Evolutionary conservation across 2,113 vertebrate species (phyloP).

Genomic region (Cathartes aura): DNA sequence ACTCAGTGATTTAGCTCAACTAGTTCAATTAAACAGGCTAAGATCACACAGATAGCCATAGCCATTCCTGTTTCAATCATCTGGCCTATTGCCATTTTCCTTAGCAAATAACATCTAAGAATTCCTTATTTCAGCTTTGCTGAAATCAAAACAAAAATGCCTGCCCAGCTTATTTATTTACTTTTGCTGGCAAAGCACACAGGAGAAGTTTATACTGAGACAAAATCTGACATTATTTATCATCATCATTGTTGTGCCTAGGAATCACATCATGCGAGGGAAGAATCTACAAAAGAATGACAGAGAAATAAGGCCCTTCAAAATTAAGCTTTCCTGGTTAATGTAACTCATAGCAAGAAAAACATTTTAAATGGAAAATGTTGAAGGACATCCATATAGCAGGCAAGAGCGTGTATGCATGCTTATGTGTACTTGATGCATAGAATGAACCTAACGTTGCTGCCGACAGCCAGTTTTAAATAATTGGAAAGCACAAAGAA

Average conservation of each 20-base stretch:
- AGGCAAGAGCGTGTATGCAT: background rate
- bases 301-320: background rate
- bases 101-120: background rate
- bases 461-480: background rate
- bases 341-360: background rate
- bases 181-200: background rate
- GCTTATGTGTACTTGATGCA: background rate
- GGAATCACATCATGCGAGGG: background rate
- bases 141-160: background rate
- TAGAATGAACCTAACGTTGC: rapidly evolving
- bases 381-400: background rate
- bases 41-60: background rate
- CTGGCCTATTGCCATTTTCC: background rate
- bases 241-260: background rate
- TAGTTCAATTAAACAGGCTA: background rate
- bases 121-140: background rate
- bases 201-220: background rate
- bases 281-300: background rate
- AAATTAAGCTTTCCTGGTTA: background rate
- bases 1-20: background rate
- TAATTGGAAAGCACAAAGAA: background rate
- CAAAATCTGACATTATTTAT: background rate
- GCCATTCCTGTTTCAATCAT: background rate
- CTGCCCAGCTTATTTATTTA: background rate
- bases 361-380: background rate